Evolutionary conservation across 2,888 invertebrate species (phyloP).

Genomic region (Heterodera filipjevi): DNA sequence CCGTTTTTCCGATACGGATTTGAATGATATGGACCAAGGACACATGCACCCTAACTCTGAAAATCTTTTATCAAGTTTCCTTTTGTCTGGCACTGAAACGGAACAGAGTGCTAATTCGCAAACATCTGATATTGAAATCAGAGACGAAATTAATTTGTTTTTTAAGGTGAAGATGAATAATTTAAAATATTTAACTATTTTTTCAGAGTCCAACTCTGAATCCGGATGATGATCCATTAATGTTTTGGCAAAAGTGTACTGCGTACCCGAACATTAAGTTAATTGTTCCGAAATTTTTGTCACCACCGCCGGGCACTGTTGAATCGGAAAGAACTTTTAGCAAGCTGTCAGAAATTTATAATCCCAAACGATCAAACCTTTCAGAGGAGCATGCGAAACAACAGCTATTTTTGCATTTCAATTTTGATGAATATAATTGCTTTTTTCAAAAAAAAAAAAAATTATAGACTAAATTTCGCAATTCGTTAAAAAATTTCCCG

Average conservation of each 20-base stretch:
- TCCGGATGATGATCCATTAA: background rate
- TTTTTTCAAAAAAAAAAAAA: background rate
- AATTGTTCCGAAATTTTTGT: background rate
- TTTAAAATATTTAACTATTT: background rate
- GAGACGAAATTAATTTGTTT: too few relatives aligned
- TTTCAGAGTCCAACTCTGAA: background rate
- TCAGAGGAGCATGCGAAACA: background rate
- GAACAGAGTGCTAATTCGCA: too few relatives aligned
- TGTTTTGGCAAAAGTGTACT: background rate
- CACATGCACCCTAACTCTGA: background rate
- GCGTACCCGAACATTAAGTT: background rate
- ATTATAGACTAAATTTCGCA: background rate
- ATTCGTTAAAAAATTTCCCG: background rate
- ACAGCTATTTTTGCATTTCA: slow-evolving; percentile 12
- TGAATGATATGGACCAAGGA: background rate
- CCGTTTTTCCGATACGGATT: background rate
- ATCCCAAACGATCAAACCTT: background rate
- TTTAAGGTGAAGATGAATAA: too few relatives aligned
- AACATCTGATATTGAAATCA: too few relatives aligned
- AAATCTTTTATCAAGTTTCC: background rate
- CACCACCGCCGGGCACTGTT: background rate
- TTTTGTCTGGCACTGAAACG: background rate
- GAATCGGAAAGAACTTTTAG: background rate
- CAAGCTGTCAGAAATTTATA: background rate
- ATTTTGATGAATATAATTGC: background rate